phyloP scores from a whole-genome alignment of 2,113 vertebrate genomes.

The Xenus cinereus region DNA sequence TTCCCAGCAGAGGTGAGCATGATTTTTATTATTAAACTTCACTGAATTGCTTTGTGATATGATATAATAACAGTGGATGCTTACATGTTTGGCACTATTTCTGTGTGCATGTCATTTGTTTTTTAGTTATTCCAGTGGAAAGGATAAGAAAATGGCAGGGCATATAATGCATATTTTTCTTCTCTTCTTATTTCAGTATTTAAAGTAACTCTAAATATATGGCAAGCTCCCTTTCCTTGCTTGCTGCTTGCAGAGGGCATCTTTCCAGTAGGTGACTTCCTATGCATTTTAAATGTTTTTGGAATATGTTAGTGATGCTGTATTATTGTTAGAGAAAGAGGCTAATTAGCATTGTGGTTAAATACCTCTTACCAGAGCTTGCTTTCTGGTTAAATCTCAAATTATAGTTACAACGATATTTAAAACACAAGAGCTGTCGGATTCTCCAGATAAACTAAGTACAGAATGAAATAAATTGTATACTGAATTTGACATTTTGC shows the following conservation, averaged over 20 bases:
- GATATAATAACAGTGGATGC: slow-evolving; percentile 6
- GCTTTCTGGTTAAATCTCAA: slow-evolving; percentile 46
- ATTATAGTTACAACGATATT: slow-evolving; percentile 18
- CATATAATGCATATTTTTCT: slow-evolving; percentile 4
- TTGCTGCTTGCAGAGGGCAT: slow-evolving; percentile 69
- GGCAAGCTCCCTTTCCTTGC: slow-evolving; percentile 58
- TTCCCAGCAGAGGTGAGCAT: slow-evolving; percentile 84
- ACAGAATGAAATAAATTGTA: slow-evolving; percentile 48
- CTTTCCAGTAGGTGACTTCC: slow-evolving; percentile 72
- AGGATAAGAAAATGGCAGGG: neutral
- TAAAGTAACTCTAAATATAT: slow-evolving; percentile 62
- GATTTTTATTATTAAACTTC: slow-evolving; percentile 73
- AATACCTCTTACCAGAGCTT: slow-evolving; percentile 30
- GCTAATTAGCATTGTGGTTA: slow-evolving; percentile 56
- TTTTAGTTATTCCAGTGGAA: neutral
- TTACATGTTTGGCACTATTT: slow-evolving; percentile 34
- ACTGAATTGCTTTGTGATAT: slow-evolving; percentile 35
- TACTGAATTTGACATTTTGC: slow-evolving; percentile 31
- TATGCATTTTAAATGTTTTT: slow-evolving; percentile 71
- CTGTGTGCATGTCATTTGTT: slow-evolving; percentile 43
- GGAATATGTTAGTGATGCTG: slow-evolving; percentile 48
- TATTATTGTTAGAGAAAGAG: slow-evolving; percentile 53
- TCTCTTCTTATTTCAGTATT: slow-evolving; percentile 52
- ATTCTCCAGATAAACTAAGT: slow-evolving; percentile 46
- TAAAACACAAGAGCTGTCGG: slow-evolving; percentile 32